Conservation (phyloP, 2,113 vertebrate species). For the Halcyon senegalensis region DNA sequence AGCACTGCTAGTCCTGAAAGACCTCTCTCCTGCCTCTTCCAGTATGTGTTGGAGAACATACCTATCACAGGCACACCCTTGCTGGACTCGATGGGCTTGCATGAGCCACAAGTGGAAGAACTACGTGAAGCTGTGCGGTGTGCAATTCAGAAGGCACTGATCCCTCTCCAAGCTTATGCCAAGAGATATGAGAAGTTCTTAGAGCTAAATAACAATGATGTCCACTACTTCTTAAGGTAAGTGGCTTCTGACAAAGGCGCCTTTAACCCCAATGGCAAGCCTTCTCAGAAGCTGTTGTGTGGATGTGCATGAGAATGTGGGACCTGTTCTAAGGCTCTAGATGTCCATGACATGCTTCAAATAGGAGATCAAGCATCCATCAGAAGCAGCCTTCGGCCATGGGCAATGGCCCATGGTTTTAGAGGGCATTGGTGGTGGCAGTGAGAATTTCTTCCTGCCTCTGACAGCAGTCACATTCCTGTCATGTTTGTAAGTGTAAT, state of each 20-base stretch:
- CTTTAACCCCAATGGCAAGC: neutral
- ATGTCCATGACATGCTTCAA: neutral
- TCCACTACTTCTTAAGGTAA: constrained; percentile 73
- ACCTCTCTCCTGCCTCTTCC: neutral
- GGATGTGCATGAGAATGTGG: neutral
- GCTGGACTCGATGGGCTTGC: constrained; percentile 83
- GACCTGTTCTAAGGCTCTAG: neutral
- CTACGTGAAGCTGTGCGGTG: constrained; percentile 71
- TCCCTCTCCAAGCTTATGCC: constrained; percentile 87
- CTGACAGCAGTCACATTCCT: constrained; percentile 32
- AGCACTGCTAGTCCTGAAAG: neutral
- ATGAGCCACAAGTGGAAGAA: constrained; percentile 81
- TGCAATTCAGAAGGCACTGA: constrained; percentile 78
- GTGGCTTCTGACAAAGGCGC: neutral
- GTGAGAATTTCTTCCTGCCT: constrained; percentile 9
- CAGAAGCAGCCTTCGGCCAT: neutral
- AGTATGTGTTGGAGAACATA: constrained; percentile 88
- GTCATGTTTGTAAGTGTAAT: constrained; percentile 24
- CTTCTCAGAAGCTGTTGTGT: neutral
- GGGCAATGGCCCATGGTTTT: neutral
- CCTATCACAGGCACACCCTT: constrained; percentile 73
- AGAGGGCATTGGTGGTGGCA: neutral
- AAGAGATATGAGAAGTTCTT: constrained; percentile 81
- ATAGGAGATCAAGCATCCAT: neutral
- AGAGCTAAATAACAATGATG: constrained; percentile 84